phyloP scores from a whole-genome alignment of 2,888 invertebrate species.

The Cephus spinipes region DNA sequence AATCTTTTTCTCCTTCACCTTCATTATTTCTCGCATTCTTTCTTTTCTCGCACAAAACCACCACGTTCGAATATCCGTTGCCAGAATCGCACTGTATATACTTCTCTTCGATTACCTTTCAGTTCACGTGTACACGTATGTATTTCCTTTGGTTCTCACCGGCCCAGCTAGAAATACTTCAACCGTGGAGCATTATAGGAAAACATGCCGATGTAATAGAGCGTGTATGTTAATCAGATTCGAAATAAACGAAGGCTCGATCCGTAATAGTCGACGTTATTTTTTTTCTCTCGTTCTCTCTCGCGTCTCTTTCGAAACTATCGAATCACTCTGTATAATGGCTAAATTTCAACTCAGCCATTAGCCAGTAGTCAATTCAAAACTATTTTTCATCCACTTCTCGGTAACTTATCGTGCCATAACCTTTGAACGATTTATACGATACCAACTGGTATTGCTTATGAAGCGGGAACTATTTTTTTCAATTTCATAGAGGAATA shows the following conservation, averaged over 20 bases:
- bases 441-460: neutral
- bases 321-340: neutral
- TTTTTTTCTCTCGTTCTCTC: neutral
- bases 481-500: neutral
- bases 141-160: neutral
- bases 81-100: neutral
- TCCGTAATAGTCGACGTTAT: neutral
- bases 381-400: neutral
- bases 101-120: neutral
- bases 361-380: neutral
- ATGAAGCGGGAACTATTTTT: neutral
- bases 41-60: neutral
- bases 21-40: neutral
- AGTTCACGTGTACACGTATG: neutral
- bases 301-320: neutral
- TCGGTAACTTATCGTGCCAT: neutral
- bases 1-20: neutral
- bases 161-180: neutral
- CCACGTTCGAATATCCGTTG: neutral
- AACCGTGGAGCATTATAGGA: neutral
- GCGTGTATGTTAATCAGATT: neutral
- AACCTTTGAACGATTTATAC: neutral
- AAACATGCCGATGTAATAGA: neutral
- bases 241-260: neutral
- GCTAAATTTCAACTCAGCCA: neutral